Conservation (phyloP, 2,797 vertebrate species). For the Myiotriccus ornatus region DNA sequence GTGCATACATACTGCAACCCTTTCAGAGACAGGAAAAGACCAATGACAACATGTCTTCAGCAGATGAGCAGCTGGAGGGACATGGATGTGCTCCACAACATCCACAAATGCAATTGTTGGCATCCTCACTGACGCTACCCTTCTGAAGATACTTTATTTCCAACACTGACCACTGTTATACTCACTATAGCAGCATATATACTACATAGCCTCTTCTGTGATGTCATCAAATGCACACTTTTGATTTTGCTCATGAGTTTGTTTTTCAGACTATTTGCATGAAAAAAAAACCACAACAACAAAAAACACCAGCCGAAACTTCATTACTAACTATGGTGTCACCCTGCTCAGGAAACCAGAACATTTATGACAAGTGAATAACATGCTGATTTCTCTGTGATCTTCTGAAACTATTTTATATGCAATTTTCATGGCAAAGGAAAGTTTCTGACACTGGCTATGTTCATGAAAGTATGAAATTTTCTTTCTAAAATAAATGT, state of each 20-base stretch:
- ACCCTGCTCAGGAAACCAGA: background rate
- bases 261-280: background rate
- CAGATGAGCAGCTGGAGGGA: background rate
- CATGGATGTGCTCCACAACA: background rate
- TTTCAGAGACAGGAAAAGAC: background rate
- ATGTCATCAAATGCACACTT: background rate
- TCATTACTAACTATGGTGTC: background rate
- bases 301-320: background rate
- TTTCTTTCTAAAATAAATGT: conserved; percentile 23
- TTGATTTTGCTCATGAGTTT: background rate
- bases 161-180: background rate
- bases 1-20: accelerated
- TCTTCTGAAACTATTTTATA: background rate
- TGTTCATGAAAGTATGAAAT: background rate
- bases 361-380: background rate
- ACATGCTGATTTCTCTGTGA: background rate
- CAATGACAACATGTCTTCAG: background rate
- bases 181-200: background rate
- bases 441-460: background rate
- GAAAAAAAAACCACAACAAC: too few species aligned
- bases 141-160: background rate
- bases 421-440: background rate
- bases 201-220: background rate
- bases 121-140: background rate
- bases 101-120: background rate